A percentile compares a stretch with the other conserved stretches of the same genome.
Conservation (phyloP, 2,113 vertebrate genomes). For the Lathamus discolor region DNA sequence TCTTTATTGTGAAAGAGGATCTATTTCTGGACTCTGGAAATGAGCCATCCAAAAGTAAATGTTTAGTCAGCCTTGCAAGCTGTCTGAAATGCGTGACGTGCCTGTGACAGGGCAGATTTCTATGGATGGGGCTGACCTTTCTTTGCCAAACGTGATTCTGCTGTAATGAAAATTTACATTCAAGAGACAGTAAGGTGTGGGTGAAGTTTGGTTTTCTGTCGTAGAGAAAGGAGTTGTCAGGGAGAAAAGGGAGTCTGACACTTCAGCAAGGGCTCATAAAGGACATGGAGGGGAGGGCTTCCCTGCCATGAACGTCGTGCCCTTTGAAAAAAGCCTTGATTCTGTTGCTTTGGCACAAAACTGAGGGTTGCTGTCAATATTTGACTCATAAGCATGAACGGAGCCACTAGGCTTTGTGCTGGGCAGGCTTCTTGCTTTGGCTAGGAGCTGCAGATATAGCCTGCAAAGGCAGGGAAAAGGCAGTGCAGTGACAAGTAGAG, state of each 20-base stretch:
- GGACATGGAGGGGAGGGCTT: not conserved
- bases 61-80: conserved; percentile 43
- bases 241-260: not conserved
- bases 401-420: not conserved
- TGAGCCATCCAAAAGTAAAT: conserved; percentile 51
- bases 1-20: not conserved
- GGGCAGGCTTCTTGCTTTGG: not conserved
- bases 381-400: not conserved
- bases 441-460: not conserved
- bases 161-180: not conserved
- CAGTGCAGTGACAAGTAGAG: not conserved
- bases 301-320: fast-evolving
- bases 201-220: not conserved
- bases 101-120: not conserved
- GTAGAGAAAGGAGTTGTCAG: not conserved
- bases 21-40: conserved; percentile 40
- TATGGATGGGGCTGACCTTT: not conserved
- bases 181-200: not conserved
- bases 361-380: not conserved
- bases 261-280: not conserved
- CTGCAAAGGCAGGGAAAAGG: not conserved
- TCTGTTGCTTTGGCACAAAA: not conserved
- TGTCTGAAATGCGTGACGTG: not conserved
- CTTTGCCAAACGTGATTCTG: not conserved
- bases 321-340: not conserved